phyloP scores from a whole-genome alignment of 2,113 vertebrate genomes.

The Oncorhynchus keta region DNA sequence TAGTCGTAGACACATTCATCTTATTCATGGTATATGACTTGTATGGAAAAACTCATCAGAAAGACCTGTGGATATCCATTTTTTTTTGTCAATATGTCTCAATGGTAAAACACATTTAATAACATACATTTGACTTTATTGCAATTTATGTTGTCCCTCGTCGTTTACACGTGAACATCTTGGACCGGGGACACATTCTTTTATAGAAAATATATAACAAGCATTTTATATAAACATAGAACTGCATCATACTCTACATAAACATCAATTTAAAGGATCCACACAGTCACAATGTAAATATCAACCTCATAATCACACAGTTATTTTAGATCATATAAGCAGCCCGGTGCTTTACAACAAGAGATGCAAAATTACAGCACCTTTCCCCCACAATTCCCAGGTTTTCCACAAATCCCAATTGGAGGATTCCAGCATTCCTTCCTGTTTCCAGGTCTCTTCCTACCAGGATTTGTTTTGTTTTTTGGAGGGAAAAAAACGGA shows the following conservation, averaged over 20 bases:
- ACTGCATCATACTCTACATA: constrained; percentile 68
- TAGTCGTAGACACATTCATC: neutral
- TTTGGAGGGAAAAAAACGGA: too few relatives aligned
- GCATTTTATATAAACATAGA: constrained; percentile 73
- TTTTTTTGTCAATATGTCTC: neutral
- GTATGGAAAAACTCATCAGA: neutral
- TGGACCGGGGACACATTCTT: constrained; percentile 69
- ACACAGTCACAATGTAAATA: constrained; percentile 79
- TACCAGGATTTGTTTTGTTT: too few relatives aligned
- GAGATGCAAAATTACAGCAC: too few relatives aligned
- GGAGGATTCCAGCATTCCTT: too few relatives aligned
- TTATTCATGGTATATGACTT: neutral
- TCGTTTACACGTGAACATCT: constrained; percentile 68
- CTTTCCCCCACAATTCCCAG: constrained; percentile 71
- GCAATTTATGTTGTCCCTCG: constrained; percentile 14
- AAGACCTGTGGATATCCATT: too few relatives aligned
- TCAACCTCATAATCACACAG: constrained; percentile 70
- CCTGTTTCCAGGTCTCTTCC: too few relatives aligned
- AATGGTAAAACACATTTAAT: constrained; percentile 2
- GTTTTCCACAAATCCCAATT: too few relatives aligned
- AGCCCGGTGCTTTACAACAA: too few relatives aligned
- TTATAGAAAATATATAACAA: constrained; percentile 73
- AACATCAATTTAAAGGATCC: constrained; percentile 73
- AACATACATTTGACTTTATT: constrained; percentile 37
- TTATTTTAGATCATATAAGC: constrained; percentile 58